Percentiles rank a stretch among this genome's conserved stretches.
phyloP scores from a whole-genome alignment of 1,140 invertebrate genomes.

The Stegodyphus mimosarum region DNA sequence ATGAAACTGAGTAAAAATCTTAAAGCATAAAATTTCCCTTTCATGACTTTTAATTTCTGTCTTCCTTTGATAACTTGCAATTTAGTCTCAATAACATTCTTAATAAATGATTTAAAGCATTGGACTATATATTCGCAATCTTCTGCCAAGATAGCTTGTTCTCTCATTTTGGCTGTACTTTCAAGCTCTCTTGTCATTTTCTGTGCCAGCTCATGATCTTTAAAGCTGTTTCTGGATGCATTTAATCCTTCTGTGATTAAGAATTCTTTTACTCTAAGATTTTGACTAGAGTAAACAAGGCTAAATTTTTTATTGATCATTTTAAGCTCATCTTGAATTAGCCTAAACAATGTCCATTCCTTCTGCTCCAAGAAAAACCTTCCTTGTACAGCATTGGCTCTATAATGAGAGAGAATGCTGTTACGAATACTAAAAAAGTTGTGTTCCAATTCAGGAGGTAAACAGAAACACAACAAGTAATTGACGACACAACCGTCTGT shows the following conservation, averaged over 20 bases:
- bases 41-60: too few species aligned
- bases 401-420: neutral
- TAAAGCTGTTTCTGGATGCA: neutral
- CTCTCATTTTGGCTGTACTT: too few species aligned
- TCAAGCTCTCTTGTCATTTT: too few species aligned
- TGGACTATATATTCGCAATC: too few species aligned
- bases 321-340: neutral
- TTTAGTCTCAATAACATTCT: too few species aligned
- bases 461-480: neutral
- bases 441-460: neutral
- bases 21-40: too few species aligned
- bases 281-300: neutral
- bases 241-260: neutral
- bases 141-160: too few species aligned
- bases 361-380: neutral
- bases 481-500: neutral
- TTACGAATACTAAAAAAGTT: neutral
- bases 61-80: too few species aligned
- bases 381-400: neutral
- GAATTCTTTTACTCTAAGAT: neutral
- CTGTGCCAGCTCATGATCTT: too few species aligned
- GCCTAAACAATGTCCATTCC: neutral
- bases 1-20: too few species aligned
- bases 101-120: too few species aligned
- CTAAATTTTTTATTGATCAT: neutral